phyloP scores from a whole-genome alignment of 2,888 invertebrate genomes.

The Yponomeuta sedellus region DNA sequence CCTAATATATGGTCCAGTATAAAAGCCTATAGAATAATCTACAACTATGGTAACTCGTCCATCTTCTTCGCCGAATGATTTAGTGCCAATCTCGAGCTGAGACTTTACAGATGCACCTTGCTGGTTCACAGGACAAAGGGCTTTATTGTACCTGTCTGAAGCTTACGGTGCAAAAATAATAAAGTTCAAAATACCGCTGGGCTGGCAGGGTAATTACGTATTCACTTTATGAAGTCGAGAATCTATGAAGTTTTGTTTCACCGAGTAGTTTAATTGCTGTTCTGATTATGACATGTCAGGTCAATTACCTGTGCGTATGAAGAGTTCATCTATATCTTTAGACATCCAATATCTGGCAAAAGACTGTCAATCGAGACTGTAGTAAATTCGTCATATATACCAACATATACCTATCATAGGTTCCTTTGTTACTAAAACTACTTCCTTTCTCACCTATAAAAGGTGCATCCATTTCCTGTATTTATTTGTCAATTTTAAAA shows the following conservation, averaged over 20 bases:
- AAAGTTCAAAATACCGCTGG: conserved; percentile 31
- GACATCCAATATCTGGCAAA: not conserved
- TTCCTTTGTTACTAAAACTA: not conserved
- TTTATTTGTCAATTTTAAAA: conserved; percentile 42
- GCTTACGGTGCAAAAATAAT: conserved; percentile 25
- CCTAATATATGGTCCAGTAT: conserved; percentile 15
- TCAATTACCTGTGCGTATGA: not conserved
- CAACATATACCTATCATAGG: no score
- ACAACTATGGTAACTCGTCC: conserved; percentile 28
- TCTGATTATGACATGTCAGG: conserved; percentile 32
- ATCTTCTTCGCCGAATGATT: conserved; percentile 23
- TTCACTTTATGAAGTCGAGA: not conserved
- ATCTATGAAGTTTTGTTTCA: not conserved
- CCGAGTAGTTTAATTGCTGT: not conserved
- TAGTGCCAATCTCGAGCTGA: conserved; percentile 8
- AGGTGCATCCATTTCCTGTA: conserved; percentile 28
- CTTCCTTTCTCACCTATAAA: not conserved
- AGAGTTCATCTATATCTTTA: not conserved
- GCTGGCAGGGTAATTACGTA: conserved; percentile 21
- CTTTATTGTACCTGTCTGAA: conserved; percentile 28
- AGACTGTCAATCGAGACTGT: not conserved
- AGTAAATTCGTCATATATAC: no score
- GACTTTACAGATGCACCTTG: conserved; percentile 6
- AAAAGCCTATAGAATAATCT: conserved; percentile 32
- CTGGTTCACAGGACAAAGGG: conserved; percentile 24